Conservation (phyloP, 2,113 vertebrate genomes). For the Spea multiplicata region DNA sequence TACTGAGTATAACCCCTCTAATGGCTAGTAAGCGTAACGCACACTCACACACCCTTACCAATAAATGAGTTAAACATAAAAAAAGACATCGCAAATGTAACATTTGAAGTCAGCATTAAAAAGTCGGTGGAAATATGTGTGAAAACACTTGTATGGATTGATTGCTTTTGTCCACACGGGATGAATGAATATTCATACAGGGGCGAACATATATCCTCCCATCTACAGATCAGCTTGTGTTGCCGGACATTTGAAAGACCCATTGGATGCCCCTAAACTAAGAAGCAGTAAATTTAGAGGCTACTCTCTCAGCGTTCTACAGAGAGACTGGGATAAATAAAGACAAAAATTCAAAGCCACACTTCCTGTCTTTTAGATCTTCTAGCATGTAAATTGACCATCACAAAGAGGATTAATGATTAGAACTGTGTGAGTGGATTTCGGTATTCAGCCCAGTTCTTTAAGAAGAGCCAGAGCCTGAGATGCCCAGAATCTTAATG, state of each 20-base stretch:
- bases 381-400: constrained; percentile 72
- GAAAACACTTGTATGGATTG: constrained; percentile 18
- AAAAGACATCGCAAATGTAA: neutral
- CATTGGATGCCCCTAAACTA: constrained; percentile 54
- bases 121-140: constrained; percentile 1
- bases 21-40: neutral
- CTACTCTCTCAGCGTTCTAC: constrained; percentile 60
- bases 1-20: neutral
- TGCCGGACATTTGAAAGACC: constrained; percentile 37
- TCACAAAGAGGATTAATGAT: constrained; percentile 76
- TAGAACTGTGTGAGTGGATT: constrained; percentile 64
- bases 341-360: constrained; percentile 65
- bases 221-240: constrained; percentile 43
- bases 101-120: neutral
- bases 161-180: constrained; percentile 10
- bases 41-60: neutral
- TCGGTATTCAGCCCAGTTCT: constrained; percentile 62
- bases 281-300: constrained; percentile 54
- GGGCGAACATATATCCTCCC: constrained; percentile 47
- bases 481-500: constrained; percentile 78
- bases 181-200: constrained; percentile 32
- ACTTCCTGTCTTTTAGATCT: constrained; percentile 77
- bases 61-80: too few relatives aligned
- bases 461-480: constrained; percentile 56
- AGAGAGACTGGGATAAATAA: constrained; percentile 55